Evolutionary conservation across 2,888 invertebrate species (phyloP), one percentile per base, ranked within the genome.

Genomic region (Muschampia plurimacula): DNA sequence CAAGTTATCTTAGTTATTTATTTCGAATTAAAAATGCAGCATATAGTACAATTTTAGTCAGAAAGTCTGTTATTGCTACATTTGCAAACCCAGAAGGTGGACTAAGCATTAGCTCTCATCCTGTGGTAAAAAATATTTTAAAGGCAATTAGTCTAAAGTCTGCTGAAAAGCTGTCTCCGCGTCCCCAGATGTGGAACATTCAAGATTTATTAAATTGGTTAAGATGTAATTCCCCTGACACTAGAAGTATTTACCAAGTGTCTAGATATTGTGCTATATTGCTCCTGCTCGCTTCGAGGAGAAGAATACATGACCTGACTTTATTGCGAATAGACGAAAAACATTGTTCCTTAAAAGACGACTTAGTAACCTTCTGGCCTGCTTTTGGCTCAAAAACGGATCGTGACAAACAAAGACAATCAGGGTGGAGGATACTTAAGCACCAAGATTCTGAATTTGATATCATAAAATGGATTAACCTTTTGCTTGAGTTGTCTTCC

Each of bases 41-140:
- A 12, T 71, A 65, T 28, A 65, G 41, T 13, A 76, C 74, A 2
- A 75, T 76, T 28, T 9, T 68, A 12, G 62, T 77, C 0, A 67
- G 73, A 52, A 74, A 74, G 41, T 74, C 73, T 3, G 75, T 75
- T 10, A 74, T 75, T 32, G 60, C 66, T 15, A 69, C 70, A 28
- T 72, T 74, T 60, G 71, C 75, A 5, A 55, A 62, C 39, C 39
- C 65, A 10, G 15, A 68, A 5, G 66, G 74, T 28, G n/a, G 44
- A 9, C 44, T 74, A 22, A 22, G 22, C 22, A 22, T 22, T 22
- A 65, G 72, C 22, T 73, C 73, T 8, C 63, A 73, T 60, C 73
- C 73, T 46, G 60, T 70, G 41, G 60, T 73, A 3, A 75, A 59
- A 39, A 69, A 73, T 52, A 67, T 74, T n/a, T 57, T 72, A 4